Percentiles rank a stretch among this genome's conserved stretches.
Conservation (phyloP, 2,113 vertebrate species). For the Motacilla alba region DNA sequence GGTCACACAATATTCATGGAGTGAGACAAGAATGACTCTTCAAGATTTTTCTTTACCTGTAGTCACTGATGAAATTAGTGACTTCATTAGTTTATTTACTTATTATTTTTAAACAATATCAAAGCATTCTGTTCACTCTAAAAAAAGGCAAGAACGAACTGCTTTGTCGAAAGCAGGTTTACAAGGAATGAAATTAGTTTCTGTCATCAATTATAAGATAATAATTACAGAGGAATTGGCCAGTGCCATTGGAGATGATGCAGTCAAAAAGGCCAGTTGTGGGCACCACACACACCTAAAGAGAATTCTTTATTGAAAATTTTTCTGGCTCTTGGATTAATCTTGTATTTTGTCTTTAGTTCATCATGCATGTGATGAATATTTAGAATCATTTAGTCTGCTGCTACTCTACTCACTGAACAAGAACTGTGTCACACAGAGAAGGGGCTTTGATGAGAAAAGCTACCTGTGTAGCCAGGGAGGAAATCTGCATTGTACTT, state of each 20-base stretch:
- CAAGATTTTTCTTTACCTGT: neutral
- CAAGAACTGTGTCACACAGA: neutral
- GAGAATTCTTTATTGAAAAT: conserved; percentile 72
- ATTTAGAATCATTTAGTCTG: neutral
- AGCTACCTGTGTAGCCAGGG: neutral
- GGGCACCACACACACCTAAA: conserved; percentile 63
- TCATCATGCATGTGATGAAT: neutral
- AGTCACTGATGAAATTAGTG: neutral
- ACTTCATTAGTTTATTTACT: neutral
- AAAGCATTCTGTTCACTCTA: neutral
- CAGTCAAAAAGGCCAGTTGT: conserved; percentile 67
- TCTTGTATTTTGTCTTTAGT: conserved; percentile 19
- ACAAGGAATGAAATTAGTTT: conserved; percentile 47
- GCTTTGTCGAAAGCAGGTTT: neutral
- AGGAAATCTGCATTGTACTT: neutral
- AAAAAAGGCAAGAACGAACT: conserved; percentile 21
- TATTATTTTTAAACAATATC: conserved; percentile 23
- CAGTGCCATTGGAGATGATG: conserved; percentile 55
- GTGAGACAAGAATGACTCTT: neutral
- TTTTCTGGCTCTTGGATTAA: conserved; percentile 45
- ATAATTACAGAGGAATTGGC: conserved; percentile 58
- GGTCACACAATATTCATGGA: neutral
- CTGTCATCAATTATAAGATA: conserved; percentile 72
- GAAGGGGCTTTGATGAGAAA: neutral
- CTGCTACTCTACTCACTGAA: neutral